phyloP scores from a whole-genome alignment of 2,113 vertebrate species.

The Synodontis membranacea region DNA sequence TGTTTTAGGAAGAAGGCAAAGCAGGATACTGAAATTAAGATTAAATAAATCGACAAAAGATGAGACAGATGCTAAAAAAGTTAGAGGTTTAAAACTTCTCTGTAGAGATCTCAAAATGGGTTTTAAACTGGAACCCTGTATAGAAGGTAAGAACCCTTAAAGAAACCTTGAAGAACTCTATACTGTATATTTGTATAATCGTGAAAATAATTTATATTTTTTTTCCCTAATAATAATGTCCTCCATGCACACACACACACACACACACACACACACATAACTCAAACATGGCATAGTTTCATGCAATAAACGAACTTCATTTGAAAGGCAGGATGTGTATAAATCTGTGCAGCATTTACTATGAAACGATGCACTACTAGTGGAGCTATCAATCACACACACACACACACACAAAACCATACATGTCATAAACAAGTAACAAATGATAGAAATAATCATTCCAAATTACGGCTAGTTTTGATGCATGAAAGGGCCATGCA shows the following conservation, averaged over 20 bases:
- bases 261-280: too few species aligned
- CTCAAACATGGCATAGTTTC: not conserved
- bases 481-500: constrained; percentile 22
- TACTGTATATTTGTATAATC: too few species aligned
- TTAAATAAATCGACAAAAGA: not conserved
- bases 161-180: too few species aligned
- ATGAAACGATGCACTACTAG: constrained; percentile 2
- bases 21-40: not conserved
- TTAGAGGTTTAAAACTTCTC: not conserved
- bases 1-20: not conserved
- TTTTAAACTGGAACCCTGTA: not conserved
- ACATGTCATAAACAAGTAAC: constrained; percentile 17
- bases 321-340: not conserved
- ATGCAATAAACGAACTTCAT: not conserved
- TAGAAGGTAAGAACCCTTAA: not conserved
- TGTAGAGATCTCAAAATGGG: not conserved
- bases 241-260: too few species aligned
- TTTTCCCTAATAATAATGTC: not conserved
- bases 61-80: not conserved
- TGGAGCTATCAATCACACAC: constrained; percentile 34
- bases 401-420: constrained; percentile 24
- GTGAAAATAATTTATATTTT: too few species aligned
- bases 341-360: constrained; percentile 17
- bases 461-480: constrained; percentile 7
- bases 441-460: constrained; percentile 25